Evolutionary conservation across 2,797 vertebrate genomes (phyloP).

Genomic region (Sebastolobus alascanus): DNA sequence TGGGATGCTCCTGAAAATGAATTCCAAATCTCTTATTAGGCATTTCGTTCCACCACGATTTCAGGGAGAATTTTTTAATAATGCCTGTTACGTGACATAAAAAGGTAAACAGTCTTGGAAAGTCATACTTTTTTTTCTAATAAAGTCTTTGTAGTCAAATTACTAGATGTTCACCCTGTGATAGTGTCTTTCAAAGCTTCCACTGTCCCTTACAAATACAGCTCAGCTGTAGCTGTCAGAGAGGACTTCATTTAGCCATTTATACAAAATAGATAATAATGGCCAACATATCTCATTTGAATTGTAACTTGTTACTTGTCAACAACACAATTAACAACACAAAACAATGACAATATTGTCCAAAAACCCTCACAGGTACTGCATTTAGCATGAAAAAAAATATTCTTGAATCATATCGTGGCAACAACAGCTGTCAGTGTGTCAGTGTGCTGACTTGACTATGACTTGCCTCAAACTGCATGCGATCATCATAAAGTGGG

Average conservation of each 20-base stretch:
- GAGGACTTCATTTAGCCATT: neutral
- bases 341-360: no score
- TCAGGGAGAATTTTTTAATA: constrained; percentile 22
- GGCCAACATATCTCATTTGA: neutral
- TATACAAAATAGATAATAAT: neutral
- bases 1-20: constrained; percentile 45
- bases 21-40: constrained; percentile 51
- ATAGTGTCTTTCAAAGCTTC: neutral
- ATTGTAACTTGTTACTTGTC: no score
- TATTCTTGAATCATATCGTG: no score
- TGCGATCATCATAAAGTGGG: no score
- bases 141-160: neutral
- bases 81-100: constrained; percentile 3
- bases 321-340: no score
- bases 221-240: neutral
- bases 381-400: no score
- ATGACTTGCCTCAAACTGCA: no score
- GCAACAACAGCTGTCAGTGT: no score
- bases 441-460: no score
- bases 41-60: constrained; percentile 32
- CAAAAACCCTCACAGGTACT: no score
- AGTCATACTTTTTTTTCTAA: neutral
- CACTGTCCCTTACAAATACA: neutral
- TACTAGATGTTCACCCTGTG: no score
- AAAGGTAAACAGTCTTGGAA: neutral